Base-by-base conservation (phyloP, 2,113 vertebrate species). In the Onychostoma macrolepis region DNA sequence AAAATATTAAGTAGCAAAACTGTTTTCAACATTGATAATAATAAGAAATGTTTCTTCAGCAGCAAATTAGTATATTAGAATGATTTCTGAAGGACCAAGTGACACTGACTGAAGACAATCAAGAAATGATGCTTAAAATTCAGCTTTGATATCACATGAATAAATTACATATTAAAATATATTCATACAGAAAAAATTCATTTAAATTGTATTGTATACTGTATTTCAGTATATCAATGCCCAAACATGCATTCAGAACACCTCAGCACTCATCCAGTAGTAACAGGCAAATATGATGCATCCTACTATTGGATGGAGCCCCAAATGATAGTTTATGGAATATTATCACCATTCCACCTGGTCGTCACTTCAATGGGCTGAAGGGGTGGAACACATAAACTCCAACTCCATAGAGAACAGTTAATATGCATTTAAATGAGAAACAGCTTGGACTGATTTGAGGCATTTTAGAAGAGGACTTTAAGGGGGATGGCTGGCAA, bases 371-470 rank as follows among this genome's bases (percentile, higher is more conserved):
- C 41, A 50, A n/a, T 24, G 19, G 43, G 75, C 26, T 43, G 45
- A 78, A n/a, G 61, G 76, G 58, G 48, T 75, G 7, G 50, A 83
- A 53, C 26, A 43, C 72, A 30, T 79, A 74, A 33, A 85, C 56
- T 38, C 69, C 19, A 74, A 80, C 72, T 71, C 48, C 15, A 69
- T 41, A 6, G 56, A 81, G 88, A 87, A 81, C 67, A 41, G 78
- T 85, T 90, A 89, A 91, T 90, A 90, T 83, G 77, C 71, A 83
- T 87, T 92, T 86, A 92, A 93, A 95, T 93, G 86, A 90, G 90
- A 93, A 93, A 88, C 94, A 93, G 92, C 89, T 90, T 93, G 87
- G 82, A 81, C 69, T 89, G 86, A 93, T 91, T 88, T 75, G 86
- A 91, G 87, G 87, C 88, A 87, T 88, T 87, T 91, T 89, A 33